These are phyloP conservation scores for Nysson spinosus DNA, from an alignment of 2,888 invertebrate genomes.

Conservation along the genomic window DNA sequence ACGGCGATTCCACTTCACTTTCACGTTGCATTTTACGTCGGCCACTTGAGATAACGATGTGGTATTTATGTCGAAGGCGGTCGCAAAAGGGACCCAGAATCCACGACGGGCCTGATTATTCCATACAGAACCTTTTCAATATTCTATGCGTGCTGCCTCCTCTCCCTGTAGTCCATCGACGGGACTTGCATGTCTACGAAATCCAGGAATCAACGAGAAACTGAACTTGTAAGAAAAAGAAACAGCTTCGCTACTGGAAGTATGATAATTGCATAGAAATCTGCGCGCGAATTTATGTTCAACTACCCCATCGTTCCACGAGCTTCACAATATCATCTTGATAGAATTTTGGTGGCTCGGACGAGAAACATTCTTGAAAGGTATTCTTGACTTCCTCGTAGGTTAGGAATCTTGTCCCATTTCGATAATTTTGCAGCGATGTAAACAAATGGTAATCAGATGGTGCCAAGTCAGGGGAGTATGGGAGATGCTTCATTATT, in stretches of 20 bases:
- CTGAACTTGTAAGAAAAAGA: constrained; percentile 37
- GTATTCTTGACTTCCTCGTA: too few species aligned
- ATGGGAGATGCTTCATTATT: too few species aligned
- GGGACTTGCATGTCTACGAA: constrained; percentile 46
- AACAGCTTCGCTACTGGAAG: constrained; percentile 36
- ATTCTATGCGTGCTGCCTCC: constrained; percentile 37
- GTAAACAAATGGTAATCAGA: too few species aligned
- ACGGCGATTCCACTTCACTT: constrained; percentile 6
- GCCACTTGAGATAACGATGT: constrained; percentile 30
- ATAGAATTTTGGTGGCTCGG: too few species aligned
- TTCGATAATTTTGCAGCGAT: too few species aligned
- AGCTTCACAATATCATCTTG: too few species aligned
- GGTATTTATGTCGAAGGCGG: constrained; percentile 38
- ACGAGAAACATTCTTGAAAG: too few species aligned
- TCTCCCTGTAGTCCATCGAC: constrained; percentile 41
- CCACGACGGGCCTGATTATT: constrained; percentile 46
- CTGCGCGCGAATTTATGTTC: too few species aligned
- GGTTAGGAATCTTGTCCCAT: too few species aligned
- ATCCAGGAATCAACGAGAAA: constrained; percentile 47
- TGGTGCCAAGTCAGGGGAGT: too few species aligned
- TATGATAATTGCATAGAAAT: constrained; percentile 51
- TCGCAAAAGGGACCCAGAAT: constrained; percentile 47
- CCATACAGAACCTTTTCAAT: constrained; percentile 42
- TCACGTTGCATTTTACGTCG: not conserved
- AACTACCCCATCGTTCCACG: too few species aligned